These are phyloP conservation scores for Platygyra sinensis DNA, from an alignment of 64 coral and sea anemone genomes.

Conservation along the genomic window DNA sequence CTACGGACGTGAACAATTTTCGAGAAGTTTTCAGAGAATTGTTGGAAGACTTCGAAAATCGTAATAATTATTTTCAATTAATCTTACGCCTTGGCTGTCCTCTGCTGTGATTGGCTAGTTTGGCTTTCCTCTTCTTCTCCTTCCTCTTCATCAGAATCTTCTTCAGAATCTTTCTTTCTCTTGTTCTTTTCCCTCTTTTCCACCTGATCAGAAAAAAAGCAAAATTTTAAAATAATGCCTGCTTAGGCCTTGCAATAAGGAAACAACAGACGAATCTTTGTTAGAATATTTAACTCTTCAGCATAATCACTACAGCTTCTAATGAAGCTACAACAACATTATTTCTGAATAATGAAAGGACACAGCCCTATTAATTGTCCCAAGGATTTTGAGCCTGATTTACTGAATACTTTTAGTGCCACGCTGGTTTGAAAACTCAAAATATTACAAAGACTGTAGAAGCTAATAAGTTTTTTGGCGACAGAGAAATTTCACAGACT, in stretches of 20 bases:
- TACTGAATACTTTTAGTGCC: no score
- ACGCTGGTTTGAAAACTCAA: neutral
- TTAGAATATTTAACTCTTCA: no score
- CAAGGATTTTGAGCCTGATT: no score
- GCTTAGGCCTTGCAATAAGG: neutral
- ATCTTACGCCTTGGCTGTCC: conserved; percentile 55
- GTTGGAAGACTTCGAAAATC: neutral
- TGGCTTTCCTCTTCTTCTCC: conserved; percentile 38
- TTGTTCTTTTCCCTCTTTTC: conserved; percentile 82
- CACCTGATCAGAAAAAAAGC: conserved; percentile 52
- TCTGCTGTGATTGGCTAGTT: conserved; percentile 31
- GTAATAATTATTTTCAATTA: neutral
- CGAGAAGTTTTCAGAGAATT: neutral
- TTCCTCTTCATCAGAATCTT: conserved; percentile 49
- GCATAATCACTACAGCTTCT: no score
- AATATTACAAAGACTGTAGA: no score
- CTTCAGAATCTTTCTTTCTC: conserved; percentile 63
- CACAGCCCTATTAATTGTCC: no score
- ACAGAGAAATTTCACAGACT: no score
- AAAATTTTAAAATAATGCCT: neutral
- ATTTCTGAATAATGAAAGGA: no score
- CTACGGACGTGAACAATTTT: neutral
- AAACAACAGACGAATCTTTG: neutral
- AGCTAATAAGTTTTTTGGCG: no score
- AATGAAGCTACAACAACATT: no score